Percentiles rank a stretch among this genome's conserved stretches.
Evolutionary conservation across 2,888 invertebrate genomes (phyloP).

Genomic region (Drosophila aldrichi): DNA sequence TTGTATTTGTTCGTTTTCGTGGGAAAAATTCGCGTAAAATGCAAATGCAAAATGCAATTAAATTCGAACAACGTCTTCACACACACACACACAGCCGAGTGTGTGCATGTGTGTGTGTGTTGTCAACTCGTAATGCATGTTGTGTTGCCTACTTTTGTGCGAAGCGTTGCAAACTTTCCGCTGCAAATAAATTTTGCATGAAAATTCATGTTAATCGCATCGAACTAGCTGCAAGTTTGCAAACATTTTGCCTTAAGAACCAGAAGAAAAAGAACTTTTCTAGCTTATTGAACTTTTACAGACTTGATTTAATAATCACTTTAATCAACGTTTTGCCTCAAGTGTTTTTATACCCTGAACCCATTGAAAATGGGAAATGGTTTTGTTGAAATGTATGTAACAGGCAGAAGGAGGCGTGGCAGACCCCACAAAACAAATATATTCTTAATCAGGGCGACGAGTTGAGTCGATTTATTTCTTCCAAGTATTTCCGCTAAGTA

Average conservation of each 20-base stretch:
- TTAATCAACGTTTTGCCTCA: too few species aligned
- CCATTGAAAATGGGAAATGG: too few species aligned
- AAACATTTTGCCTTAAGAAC: background rate
- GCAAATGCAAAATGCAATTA: constrained; percentile 68
- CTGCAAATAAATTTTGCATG: constrained; percentile 25
- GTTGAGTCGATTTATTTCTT: too few species aligned
- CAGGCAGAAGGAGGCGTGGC: too few species aligned
- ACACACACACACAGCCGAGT: background rate
- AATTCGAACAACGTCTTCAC: constrained; percentile 38
- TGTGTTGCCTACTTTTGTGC: constrained; percentile 54
- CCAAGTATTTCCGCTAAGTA: too few species aligned
- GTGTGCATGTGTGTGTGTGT: constrained; percentile 3
- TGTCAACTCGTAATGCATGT: constrained; percentile 28
- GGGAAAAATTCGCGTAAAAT: constrained; percentile 31
- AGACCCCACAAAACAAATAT: too few species aligned
- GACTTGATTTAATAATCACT: background rate
- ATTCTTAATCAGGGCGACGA: too few species aligned
- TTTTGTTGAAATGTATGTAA: too few species aligned
- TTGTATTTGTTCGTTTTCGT: constrained; percentile 4
- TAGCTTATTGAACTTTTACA: too few species aligned
- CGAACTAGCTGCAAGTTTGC: constrained; percentile 12
- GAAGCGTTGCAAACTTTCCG: constrained; percentile 17
- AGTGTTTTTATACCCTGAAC: too few species aligned
- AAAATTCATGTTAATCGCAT: constrained; percentile 27
- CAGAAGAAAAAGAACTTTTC: background rate